Evolutionary conservation across 2,888 invertebrate genomes (phyloP).

Genomic region (Rhopalosiphum nymphaeae): DNA sequence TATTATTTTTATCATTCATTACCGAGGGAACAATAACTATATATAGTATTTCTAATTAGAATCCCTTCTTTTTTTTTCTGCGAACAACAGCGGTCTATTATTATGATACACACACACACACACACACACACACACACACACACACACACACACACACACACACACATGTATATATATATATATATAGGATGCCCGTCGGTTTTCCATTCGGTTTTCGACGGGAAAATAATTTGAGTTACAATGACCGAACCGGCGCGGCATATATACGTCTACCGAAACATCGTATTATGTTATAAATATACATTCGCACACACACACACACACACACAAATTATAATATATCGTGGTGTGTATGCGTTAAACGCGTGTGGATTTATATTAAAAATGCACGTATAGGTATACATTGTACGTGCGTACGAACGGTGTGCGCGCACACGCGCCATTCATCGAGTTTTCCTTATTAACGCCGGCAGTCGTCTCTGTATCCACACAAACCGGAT

Average conservation of each 20-base stretch:
- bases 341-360: background rate
- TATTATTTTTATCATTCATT: background rate
- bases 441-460: slow-evolving; percentile 27
- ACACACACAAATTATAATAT: background rate
- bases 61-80: background rate
- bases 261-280: background rate
- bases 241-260: background rate
- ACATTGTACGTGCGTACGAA: background rate
- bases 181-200: background rate
- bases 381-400: background rate
- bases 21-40: background rate
- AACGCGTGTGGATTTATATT: background rate
- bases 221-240: slow-evolving; percentile 10
- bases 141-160: background rate
- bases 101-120: background rate
- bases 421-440: background rate
- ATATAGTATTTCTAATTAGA: background rate
- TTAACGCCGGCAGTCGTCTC: background rate
- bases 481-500: background rate
- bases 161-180: background rate
- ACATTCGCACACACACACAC: background rate
- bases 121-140: background rate
- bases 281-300: background rate
- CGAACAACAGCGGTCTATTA: background rate
- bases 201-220: background rate